Percentiles rank a stretch among this genome's conserved stretches.
Conservation (phyloP, 1,140 invertebrate genomes). For the Zaprionus tsacasi region DNA sequence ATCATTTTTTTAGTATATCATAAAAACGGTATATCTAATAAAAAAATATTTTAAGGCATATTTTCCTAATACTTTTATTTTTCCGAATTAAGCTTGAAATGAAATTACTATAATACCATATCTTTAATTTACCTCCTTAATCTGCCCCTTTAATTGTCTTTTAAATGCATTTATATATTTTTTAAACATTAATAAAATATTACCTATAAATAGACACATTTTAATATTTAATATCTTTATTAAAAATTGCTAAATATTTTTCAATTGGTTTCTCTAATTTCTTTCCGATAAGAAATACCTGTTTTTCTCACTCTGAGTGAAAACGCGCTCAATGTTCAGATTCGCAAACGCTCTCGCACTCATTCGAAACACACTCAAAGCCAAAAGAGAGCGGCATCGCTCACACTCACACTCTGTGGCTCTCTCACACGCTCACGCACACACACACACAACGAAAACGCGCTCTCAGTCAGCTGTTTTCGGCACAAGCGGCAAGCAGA, state of each 20-base stretch:
- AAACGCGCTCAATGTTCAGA: neutral
- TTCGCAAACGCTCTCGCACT: neutral
- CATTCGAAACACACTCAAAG: neutral
- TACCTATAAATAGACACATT: neutral
- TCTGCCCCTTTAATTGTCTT: no score
- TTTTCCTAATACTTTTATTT: no score
- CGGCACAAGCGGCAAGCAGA: neutral
- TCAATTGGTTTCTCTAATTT: neutral
- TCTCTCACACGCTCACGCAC: neutral
- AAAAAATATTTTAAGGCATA: no score
- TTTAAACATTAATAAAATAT: no score
- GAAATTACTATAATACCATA: no score
- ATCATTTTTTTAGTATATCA: no score
- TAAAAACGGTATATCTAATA: no score
- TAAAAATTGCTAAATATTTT: neutral
- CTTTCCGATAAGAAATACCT: neutral
- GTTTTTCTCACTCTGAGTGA: neutral
- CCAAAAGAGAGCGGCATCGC: neutral
- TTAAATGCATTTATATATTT: no score
- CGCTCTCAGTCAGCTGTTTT: neutral
- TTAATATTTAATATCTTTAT: neutral
- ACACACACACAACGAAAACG: neutral
- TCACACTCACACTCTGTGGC: neutral
- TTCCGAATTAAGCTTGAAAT: no score
- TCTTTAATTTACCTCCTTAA: no score